Conservation (phyloP, 2,113 vertebrate genomes). For the Balaeniceps rex region DNA sequence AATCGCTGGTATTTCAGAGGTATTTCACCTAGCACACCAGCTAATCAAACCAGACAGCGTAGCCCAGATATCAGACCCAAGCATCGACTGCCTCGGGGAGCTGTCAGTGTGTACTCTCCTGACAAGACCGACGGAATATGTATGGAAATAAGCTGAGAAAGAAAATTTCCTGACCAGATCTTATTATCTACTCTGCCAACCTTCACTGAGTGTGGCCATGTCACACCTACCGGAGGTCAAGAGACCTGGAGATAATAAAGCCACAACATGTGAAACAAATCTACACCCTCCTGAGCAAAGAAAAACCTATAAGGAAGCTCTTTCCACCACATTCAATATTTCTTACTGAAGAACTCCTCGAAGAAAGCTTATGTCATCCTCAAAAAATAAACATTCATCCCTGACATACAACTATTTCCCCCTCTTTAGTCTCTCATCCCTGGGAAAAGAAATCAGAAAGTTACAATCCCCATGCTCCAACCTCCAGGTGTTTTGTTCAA, state of each 20-base stretch:
- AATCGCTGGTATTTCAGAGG: slow-evolving; percentile 18
- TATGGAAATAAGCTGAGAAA: slow-evolving; percentile 9
- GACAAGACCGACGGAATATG: not conserved
- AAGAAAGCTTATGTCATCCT: not conserved
- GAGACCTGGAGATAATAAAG: slow-evolving; percentile 12
- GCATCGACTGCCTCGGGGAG: slow-evolving; percentile 10
- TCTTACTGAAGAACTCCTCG: not conserved
- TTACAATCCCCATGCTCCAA: not conserved
- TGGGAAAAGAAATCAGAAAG: not conserved
- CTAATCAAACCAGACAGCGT: slow-evolving; percentile 39
- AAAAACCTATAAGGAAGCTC: not conserved
- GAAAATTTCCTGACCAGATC: slow-evolving; percentile 19
- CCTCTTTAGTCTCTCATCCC: not conserved
- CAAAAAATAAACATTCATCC: not conserved
- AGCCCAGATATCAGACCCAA: slow-evolving; percentile 46
- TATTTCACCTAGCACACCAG: slow-evolving; percentile 7
- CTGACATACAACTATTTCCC: not conserved
- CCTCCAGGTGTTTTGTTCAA: not conserved
- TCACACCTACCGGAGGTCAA: not conserved
- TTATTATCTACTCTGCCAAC: not conserved
- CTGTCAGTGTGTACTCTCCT: slow-evolving; percentile 6
- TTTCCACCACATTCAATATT: not conserved
- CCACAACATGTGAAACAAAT: not conserved
- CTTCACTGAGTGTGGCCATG: not conserved
- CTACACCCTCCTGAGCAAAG: not conserved